Conservation (phyloP, 2,888 invertebrate genomes). For the Chloroclysta siterata region DNA sequence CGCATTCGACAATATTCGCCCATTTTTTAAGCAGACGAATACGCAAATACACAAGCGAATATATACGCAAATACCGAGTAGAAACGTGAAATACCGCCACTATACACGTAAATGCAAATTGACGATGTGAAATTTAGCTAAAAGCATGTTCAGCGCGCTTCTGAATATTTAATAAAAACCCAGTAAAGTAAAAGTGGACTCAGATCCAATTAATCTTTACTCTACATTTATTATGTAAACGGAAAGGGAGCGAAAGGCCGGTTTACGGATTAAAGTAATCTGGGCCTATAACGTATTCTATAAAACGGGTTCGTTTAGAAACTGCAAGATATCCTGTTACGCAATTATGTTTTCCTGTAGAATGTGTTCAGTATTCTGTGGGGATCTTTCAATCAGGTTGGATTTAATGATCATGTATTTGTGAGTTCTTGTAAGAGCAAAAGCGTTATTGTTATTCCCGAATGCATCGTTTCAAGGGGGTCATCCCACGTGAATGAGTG, state of each 20-base stretch:
- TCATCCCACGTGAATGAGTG: not conserved
- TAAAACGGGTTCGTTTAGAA: conserved; percentile 4
- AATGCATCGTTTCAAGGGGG: conserved; percentile 3
- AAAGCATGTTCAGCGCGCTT: not conserved
- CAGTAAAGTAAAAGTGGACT: conserved; percentile 11
- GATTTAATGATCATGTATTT: not conserved
- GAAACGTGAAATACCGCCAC: too few relatives aligned
- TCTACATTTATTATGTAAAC: conserved; percentile 21
- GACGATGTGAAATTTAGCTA: not conserved
- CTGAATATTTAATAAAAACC: conserved; percentile 6
- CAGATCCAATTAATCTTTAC: conserved; percentile 3
- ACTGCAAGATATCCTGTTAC: not conserved
- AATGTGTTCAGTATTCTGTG: conserved; percentile 5
- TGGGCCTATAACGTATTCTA: conserved; percentile 1
- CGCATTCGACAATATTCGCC: too few relatives aligned
- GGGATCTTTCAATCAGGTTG: not conserved
- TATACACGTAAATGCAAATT: not conserved
- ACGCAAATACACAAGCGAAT: too few relatives aligned
- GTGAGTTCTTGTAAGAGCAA: not conserved
- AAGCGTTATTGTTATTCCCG: conserved; percentile 4
- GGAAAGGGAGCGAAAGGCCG: conserved; percentile 7
- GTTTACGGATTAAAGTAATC: conserved; percentile 15
- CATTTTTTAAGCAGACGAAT: too few relatives aligned
- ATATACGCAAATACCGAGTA: too few relatives aligned
- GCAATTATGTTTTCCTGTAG: conserved; percentile 2